Evolutionary conservation across 2,888 invertebrate species (phyloP), one percentile per base, ranked within the genome.

Genomic region (Stenolophus ochropezus): DNA sequence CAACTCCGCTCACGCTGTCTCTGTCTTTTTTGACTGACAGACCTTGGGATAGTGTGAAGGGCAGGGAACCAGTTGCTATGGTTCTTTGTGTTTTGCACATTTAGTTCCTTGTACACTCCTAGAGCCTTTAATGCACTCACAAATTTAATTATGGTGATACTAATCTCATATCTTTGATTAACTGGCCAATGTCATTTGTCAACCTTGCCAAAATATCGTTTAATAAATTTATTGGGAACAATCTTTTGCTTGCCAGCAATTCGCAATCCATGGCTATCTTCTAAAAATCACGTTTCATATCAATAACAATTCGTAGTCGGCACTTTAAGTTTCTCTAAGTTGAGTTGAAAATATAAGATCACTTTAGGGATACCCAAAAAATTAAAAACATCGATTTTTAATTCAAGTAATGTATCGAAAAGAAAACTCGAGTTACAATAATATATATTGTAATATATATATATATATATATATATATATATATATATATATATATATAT

Each of bases 41-140:
- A 69, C 65, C 65, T 69, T 69, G 20, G 27, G 4, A 14, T 69
- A 69, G 61, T 25, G 61, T 61, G 61, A 61, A 61, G 61, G 61
- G 65, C 65, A 42, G 65, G 33, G 33, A 18, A 69, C 65, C 18
- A 69, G 65, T 69, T 69, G 25, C 20, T 21, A 16, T 51, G 51
- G 21, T 61, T 61, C 61, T 61, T 61, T 61, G 61, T 61, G 23
- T 61, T 61, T 33, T 69, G 65, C 65, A 61, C 65, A 25, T 61
- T 69, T 69, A 33, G 65, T 69, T 69, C 65, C 65, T 69, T 69
- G 27, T 25, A 27, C 33, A 42, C 27, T 25, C 14, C 25, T n/a
- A 65, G 27, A 27, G 4, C 61, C 4, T 16, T 56, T 56, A 20
- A 21, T 56, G 25, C 27, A 25, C 25, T 2, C n/a, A 61, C 21